Percentiles rank a stretch among this genome's conserved stretches.
These are phyloP conservation scores for Lepidurus packardi DNA, from an alignment of 1,140 invertebrate genomes.

Conservation along the genomic window DNA sequence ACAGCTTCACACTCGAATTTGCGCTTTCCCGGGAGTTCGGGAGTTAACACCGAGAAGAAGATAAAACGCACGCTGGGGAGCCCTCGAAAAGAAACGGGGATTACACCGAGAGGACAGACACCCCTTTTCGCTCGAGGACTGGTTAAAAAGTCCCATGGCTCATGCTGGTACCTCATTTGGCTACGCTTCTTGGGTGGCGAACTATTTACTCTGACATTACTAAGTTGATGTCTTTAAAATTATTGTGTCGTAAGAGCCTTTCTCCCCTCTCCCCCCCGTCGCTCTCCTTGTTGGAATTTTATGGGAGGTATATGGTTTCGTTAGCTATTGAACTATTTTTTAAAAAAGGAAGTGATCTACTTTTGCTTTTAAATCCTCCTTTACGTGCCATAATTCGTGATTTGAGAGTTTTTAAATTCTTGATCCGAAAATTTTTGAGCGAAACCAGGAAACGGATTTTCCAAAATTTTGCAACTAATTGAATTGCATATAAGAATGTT, in stretches of 20 bases:
- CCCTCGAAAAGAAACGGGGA: background rate
- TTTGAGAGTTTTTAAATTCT: too few species aligned
- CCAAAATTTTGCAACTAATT: too few species aligned
- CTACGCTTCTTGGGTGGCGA: constrained; percentile 17
- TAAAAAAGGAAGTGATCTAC: too few species aligned
- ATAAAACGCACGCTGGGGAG: background rate
- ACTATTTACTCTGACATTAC: background rate
- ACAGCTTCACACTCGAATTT: constrained; percentile 21
- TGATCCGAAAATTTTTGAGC: too few species aligned
- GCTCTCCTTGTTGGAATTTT: background rate
- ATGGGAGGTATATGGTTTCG: background rate
- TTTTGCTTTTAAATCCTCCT: too few species aligned
- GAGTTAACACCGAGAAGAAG: background rate
- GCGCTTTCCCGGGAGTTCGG: background rate
- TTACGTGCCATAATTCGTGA: too few species aligned
- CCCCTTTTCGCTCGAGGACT: background rate
- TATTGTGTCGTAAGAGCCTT: background rate
- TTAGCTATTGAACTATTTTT: too few species aligned
- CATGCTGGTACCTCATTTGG: constrained; percentile 2
- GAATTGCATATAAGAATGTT: too few species aligned
- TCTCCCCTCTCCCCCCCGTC: too few species aligned
- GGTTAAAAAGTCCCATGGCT: constrained; percentile 8
- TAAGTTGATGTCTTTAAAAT: background rate
- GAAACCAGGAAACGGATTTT: too few species aligned
- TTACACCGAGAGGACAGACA: background rate